phyloP scores from a whole-genome alignment of 2,888 invertebrate genomes.

The Drepanosiphum platanoidis region DNA sequence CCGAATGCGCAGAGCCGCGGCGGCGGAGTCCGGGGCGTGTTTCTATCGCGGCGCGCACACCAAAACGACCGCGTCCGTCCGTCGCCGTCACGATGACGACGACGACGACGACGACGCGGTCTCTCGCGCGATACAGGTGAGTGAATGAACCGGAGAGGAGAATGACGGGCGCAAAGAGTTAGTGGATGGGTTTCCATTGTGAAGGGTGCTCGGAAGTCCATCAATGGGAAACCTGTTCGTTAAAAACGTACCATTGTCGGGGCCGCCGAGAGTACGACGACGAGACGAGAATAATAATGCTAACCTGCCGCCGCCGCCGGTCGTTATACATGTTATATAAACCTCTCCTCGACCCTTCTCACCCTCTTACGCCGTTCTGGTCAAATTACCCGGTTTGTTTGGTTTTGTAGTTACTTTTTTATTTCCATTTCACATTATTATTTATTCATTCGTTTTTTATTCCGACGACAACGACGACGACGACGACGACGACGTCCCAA shows the following conservation, averaged over 20 bases:
- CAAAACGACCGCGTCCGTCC: background rate
- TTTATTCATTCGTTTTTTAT: conserved; percentile 19
- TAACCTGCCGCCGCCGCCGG: conserved; percentile 19
- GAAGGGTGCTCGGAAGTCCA: conserved; percentile 58
- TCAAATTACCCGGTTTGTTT: conserved; percentile 42
- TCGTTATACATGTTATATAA: conserved; percentile 5
- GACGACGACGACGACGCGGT: too few relatives aligned
- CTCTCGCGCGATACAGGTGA: background rate
- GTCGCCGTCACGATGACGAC: background rate
- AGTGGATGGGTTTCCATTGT: conserved; percentile 37
- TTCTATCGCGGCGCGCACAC: background rate
- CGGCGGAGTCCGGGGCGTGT: background rate
- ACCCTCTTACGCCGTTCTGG: background rate
- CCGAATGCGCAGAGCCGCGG: conserved; percentile 18
- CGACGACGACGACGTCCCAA: conserved; percentile 30
- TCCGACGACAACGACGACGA: conserved; percentile 30
- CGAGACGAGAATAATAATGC: conserved; percentile 59
- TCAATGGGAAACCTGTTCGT: conserved; percentile 62
- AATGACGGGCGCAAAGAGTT: conserved; percentile 50
- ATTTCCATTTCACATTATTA: conserved; percentile 7
- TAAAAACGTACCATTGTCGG: conserved; percentile 57
- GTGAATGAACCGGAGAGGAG: conserved; percentile 18
- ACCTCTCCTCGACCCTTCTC: conserved; percentile 13
- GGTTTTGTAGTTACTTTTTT: conserved; percentile 19
- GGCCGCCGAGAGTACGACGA: conserved; percentile 29